Conservation (phyloP, 2,113 vertebrate species). For the Pardalotus punctatus region DNA sequence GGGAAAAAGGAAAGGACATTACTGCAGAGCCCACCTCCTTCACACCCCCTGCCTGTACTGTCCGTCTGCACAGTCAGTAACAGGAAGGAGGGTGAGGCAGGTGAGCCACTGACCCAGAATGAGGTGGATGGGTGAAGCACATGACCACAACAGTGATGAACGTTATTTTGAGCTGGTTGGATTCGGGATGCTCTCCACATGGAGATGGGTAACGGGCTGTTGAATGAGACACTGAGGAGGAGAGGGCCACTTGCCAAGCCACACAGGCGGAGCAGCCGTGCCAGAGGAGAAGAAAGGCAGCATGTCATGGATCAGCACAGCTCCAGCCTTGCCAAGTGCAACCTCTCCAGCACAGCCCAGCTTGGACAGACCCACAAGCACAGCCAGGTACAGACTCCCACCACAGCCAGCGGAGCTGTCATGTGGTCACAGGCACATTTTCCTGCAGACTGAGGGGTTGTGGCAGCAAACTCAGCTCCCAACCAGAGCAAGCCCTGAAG, state of each 20-base stretch:
- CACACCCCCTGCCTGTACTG: accelerated
- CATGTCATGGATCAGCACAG: not conserved
- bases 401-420: not conserved
- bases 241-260: not conserved
- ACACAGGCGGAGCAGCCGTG: accelerated
- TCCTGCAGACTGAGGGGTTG: not conserved
- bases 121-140: not conserved
- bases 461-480: not conserved
- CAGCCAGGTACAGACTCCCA: not conserved
- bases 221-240: not conserved
- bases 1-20: not conserved
- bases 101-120: not conserved
- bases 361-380: not conserved
- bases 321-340: not conserved
- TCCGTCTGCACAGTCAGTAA: accelerated
- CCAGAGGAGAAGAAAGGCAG: not conserved
- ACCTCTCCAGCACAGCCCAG: accelerated
- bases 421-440: not conserved
- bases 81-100: not conserved
- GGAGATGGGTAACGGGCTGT: not conserved
- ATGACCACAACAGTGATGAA: not conserved
- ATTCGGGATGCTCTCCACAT: not conserved
- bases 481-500: not conserved
- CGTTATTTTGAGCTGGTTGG: not conserved
- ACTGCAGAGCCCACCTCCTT: accelerated